Percentiles rank a stretch among this genome's conserved stretches.
Conservation (phyloP, 2,888 invertebrate species). For the Platycheirus albimanus region DNA sequence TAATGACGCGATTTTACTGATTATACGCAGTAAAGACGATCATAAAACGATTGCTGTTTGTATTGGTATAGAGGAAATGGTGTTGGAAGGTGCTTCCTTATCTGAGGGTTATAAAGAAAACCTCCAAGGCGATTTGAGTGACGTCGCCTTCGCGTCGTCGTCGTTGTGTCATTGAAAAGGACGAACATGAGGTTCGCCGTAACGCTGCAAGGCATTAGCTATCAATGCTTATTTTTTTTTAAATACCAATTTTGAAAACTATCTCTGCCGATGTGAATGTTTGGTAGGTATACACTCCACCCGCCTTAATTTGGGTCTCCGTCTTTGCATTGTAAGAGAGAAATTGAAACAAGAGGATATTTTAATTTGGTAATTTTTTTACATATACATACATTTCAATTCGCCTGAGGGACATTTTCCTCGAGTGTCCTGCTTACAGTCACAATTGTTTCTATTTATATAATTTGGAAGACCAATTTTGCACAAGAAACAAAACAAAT, state of each 20-base stretch:
- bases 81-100: slow-evolving; percentile 51
- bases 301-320: neutral
- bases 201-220: slow-evolving; percentile 39
- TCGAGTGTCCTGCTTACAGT: slow-evolving; percentile 21
- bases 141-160: too few species aligned
- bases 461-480: neutral
- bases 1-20: slow-evolving; percentile 72
- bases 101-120: slow-evolving; percentile 46
- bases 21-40: slow-evolving; percentile 72
- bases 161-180: slow-evolving; percentile 4
- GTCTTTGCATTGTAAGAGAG: slow-evolving; percentile 6
- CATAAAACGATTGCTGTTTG: slow-evolving; percentile 68
- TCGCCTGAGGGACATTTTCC: slow-evolving; percentile 28
- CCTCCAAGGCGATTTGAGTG: slow-evolving; percentile 40
- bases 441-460: neutral
- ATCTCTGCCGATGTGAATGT: slow-evolving; percentile 14
- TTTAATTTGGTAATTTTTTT: slow-evolving; percentile 10
- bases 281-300: slow-evolving; percentile 36
- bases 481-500: slow-evolving; percentile 52
- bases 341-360: slow-evolving; percentile 10
- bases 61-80: slow-evolving; percentile 7
- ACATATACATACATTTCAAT: slow-evolving; percentile 10
- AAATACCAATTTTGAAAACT: slow-evolving; percentile 38
- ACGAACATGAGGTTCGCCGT: slow-evolving; percentile 7
- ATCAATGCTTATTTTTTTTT: slow-evolving; percentile 57